These are phyloP conservation scores for Miichthys miiuy DNA, from an alignment of 2,797 vertebrate species.

Conservation along the genomic window DNA sequence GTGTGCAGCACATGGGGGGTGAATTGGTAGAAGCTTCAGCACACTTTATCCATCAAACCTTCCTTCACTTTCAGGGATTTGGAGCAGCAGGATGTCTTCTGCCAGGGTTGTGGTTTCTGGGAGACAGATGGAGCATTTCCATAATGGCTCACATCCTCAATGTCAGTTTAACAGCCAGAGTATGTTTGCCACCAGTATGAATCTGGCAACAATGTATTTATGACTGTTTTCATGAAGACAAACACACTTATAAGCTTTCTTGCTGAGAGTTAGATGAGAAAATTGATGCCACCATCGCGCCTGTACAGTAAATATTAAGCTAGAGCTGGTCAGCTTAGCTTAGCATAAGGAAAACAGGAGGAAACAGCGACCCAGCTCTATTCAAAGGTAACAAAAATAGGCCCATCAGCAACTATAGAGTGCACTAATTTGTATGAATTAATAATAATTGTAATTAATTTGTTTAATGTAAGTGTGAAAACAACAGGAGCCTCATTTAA, in stretches of 20 bases:
- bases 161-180: slow-evolving; percentile 30
- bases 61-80: slow-evolving; percentile 45
- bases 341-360: background rate
- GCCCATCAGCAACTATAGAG: background rate
- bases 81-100: slow-evolving; percentile 32
- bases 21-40: slow-evolving; percentile 40
- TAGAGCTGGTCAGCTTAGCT: too few species aligned
- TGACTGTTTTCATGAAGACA: slow-evolving; percentile 16
- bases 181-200: slow-evolving; percentile 27
- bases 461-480: background rate
- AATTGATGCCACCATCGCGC: background rate
- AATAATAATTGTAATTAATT: background rate
- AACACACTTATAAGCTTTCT: background rate
- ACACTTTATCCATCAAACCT: slow-evolving; percentile 69
- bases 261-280: background rate
- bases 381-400: background rate
- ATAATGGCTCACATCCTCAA: slow-evolving; percentile 38
- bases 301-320: background rate
- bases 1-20: slow-evolving; percentile 37
- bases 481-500: background rate
- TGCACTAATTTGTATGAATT: background rate
- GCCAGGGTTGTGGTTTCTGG: slow-evolving; percentile 53
- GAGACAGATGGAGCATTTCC: slow-evolving; percentile 47
- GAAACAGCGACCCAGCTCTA: background rate
- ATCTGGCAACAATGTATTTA: slow-evolving; percentile 19